These are phyloP conservation scores for Marmota monax DNA, from an alignment of 2,113 vertebrate species.

Conservation along the genomic window DNA sequence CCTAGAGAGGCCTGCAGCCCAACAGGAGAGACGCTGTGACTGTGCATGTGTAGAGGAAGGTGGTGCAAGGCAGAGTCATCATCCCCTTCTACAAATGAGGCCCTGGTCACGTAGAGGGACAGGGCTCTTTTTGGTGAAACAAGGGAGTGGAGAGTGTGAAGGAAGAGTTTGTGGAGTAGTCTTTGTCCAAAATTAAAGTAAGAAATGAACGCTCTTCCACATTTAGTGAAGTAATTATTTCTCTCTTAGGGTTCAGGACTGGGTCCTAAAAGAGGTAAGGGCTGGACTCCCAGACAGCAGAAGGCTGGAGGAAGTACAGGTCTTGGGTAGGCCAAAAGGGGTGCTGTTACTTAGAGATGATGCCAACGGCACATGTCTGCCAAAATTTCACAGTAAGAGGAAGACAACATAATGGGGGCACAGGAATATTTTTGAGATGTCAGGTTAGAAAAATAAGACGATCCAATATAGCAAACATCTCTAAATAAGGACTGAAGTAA, in stretches of 20 bases:
- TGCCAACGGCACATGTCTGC: not conserved
- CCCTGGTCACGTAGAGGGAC: not conserved
- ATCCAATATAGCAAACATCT: constrained; percentile 40
- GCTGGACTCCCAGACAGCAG: not conserved
- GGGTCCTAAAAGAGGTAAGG: not conserved
- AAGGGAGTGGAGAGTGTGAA: not conserved
- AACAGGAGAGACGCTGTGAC: not conserved
- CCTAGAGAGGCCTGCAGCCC: not conserved
- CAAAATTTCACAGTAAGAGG: not conserved
- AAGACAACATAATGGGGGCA: not conserved
- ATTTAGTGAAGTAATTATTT: not conserved
- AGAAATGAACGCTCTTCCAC: not conserved
- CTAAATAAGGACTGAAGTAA: constrained; percentile 45
- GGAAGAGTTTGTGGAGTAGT: not conserved
- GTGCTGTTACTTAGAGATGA: not conserved
- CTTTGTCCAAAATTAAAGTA: not conserved
- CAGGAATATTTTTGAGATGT: constrained; percentile 7
- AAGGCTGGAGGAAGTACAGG: not conserved
- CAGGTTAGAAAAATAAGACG: constrained; percentile 7
- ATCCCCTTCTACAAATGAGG: not conserved
- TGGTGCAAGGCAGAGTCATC: too few relatives aligned
- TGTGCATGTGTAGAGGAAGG: not conserved
- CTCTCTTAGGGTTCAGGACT: not conserved
- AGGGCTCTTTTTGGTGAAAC: not conserved
- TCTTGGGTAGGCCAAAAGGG: not conserved